Base-by-base conservation (phyloP, 37 sponge, comb jelly and placozoan genomes). In the Cladorhizidae sp. region DNA sequence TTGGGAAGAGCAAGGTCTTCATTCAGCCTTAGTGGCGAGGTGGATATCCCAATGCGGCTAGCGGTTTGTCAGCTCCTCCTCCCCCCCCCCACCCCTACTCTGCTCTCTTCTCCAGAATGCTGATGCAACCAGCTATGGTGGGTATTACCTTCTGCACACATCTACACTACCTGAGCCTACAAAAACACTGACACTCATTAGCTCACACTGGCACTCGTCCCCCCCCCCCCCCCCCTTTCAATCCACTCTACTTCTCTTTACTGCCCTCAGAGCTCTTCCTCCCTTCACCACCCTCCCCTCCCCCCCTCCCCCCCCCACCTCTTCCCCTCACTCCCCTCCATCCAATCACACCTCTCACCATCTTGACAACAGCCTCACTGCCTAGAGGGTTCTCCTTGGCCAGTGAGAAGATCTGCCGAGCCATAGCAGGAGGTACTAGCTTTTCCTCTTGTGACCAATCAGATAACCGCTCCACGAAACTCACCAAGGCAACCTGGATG, bases 381-480 rank as follows among this genome's bases (percentile, higher is more conserved):
- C 86, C 90, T 29, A 57, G 51, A 6, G 40, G 31, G 26, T 55
- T 79, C 11, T 61, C 55, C 49, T 57, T 85, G 64, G 81, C 80
- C 14, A 74, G 54, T 25, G 12, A 50, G 57, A 85, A 35, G 21
- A 85, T 28, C 1, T 28, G 56, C 3, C 37, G 38, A 1, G 82
- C 61, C 82, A 91, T 80, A 28, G 40, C 65, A 22, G 79, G 80
- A 5, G 91, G 79, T 21, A 91, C 32, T n/a, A 58, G 55, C 20
- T 73, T 40, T 20, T 83, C 91, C 54, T 86, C 83, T 26, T 29
- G 40, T 26, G 73, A 64, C 80, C 77, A 86, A 0, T 78, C 83
- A 58, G 80, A 78, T 25, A 91, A 52, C 39, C 51, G 68, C 49
- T 77, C 69, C 32, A 85, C 29, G 49, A 91, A 83, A 20, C 50